Evolutionary conservation across 2,888 invertebrate genomes (phyloP).

Genomic region (Eilema sororculum): DNA sequence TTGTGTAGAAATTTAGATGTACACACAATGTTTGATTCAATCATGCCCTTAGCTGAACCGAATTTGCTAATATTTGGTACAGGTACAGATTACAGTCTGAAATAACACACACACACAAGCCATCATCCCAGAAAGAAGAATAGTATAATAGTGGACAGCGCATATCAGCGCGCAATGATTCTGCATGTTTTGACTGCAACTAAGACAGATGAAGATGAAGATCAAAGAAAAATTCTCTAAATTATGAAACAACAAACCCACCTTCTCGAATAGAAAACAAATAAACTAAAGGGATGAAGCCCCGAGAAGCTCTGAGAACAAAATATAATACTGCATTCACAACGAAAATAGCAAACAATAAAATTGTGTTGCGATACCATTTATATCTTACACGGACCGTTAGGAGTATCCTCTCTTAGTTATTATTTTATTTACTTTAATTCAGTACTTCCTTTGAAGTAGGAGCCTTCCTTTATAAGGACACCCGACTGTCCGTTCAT

Average conservation of each 20-base stretch:
- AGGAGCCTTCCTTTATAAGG: slow-evolving; percentile 15
- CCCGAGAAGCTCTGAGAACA: background rate
- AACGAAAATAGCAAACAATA: slow-evolving; percentile 28
- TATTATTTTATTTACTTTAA: slow-evolving; percentile 30
- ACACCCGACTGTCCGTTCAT: background rate
- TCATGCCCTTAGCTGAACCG: too few species aligned
- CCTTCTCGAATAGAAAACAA: background rate
- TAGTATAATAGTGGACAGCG: too few species aligned
- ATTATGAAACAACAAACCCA: slow-evolving; percentile 5
- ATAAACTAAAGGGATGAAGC: background rate
- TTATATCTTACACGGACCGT: slow-evolving; percentile 23
- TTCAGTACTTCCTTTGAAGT: slow-evolving; percentile 23
- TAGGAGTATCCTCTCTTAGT: slow-evolving; percentile 12
- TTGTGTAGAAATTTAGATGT: too few species aligned
- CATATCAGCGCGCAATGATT: too few species aligned
- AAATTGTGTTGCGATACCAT: slow-evolving; percentile 19
- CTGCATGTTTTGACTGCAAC: too few species aligned
- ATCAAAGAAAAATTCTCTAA: background rate
- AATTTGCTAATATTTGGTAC: too few species aligned
- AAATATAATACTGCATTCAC: slow-evolving; percentile 10
- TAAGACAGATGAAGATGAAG: too few species aligned
- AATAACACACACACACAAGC: too few species aligned
- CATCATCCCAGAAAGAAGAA: too few species aligned
- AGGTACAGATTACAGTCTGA: too few species aligned
- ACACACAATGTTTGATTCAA: too few species aligned